Evolutionary conservation across 2,797 vertebrate genomes (phyloP), one percentile per base, ranked within the genome.

Genomic region (Mastacembelus armatus): DNA sequence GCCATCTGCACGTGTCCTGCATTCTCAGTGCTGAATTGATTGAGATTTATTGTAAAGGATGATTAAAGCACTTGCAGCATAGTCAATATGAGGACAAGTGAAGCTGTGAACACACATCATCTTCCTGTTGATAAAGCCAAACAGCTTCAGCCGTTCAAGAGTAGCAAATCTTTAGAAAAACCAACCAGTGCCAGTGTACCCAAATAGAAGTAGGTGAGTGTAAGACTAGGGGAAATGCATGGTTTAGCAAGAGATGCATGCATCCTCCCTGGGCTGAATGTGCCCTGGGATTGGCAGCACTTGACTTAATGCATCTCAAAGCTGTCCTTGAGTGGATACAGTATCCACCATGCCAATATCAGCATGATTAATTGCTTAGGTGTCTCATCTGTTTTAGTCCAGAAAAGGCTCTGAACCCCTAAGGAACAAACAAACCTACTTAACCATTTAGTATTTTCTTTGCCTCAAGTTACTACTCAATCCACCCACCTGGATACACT

Each of bases 41-140:
- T 89, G 86, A 92, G 87, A 92, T 91, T 88, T 87, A 88, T 89
- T 79, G 84, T 87, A 81, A 81, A 80, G 81, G 75, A 81, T 87
- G 88, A 90, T 90, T 85, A 86, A 87, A 85, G 84, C 65, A 62
- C 42, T 54, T 66, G 77, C 71, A 69, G 77, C 64, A 1, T 21
- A 67, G 90, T 91, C 81, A 65, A 90, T 87, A 81, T 19, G 7
- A 72, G 74, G 54, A 65, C 56, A 51, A 79, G 75, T 6, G 38
- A 70, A 63, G 73, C 79, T 58, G 72, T 27, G 64, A 81, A 78
- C 73, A 76, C 81, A 32, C 79, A 62, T 80, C 81, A 66, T 81
- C 73, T 85, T 86, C 83, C 85, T 85, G 86, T 83, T 77, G 74
- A 78, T 47, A 3, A 78, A 80, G 78, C 62, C 77, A 64, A 66